Evolutionary conservation across 2,113 vertebrate genomes (phyloP).

Genomic region (Elanoides forficatus): DNA sequence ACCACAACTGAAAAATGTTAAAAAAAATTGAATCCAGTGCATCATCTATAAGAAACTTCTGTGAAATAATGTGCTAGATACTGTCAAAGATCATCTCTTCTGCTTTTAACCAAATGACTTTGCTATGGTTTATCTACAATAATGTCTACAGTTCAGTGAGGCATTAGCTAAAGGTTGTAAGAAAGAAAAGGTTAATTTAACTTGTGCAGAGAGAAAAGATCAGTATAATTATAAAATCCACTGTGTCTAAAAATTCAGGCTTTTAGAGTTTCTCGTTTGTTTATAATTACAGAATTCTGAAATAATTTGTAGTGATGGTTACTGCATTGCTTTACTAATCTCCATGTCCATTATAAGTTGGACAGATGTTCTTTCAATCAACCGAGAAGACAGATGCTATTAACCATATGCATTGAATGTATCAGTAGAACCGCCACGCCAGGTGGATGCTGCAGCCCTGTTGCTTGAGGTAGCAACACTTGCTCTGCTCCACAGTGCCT

Average conservation of each 20-base stretch:
- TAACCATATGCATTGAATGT: neutral
- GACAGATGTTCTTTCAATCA: neutral
- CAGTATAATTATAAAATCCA: neutral
- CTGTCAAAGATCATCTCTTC: neutral
- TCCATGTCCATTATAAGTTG: neutral
- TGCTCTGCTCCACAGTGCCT: neutral
- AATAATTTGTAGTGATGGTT: neutral
- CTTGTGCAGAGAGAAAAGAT: neutral
- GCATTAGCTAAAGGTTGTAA: neutral
- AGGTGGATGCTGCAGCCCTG: neutral
- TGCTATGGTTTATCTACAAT: neutral
- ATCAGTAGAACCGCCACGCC: neutral
- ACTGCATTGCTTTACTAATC: neutral
- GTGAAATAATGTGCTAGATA: neutral
- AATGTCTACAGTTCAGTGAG: neutral
- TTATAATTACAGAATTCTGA: neutral
- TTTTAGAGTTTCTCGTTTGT: neutral
- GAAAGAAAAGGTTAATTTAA: neutral
- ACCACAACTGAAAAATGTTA: neutral
- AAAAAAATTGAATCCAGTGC: neutral
- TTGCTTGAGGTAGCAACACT: neutral
- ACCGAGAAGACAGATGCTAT: neutral
- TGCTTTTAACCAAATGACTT: neutral
- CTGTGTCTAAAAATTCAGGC: neutral
- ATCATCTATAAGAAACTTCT: neutral